Conservation (phyloP, 2,888 invertebrate genomes). For the Hydroisotoma schaefferi region DNA sequence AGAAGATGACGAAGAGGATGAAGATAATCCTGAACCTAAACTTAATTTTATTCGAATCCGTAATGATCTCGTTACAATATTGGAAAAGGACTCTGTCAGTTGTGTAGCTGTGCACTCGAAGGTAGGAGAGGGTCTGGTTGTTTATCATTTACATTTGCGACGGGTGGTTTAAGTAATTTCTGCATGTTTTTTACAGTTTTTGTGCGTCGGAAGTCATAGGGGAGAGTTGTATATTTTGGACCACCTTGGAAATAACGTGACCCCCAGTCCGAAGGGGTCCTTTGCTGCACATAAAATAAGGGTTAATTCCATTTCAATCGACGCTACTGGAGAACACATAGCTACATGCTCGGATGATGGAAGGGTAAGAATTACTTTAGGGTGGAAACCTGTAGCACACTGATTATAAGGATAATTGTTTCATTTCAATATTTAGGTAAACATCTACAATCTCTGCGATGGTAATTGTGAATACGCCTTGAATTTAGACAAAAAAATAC, state of each 20-base stretch:
- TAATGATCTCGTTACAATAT: slow-evolving; percentile 79
- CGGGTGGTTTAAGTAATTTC: slow-evolving; percentile 9
- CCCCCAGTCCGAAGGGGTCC: slow-evolving; percentile 34
- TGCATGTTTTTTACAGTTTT: slow-evolving; percentile 61
- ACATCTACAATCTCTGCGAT: slow-evolving; percentile 82
- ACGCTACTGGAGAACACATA: slow-evolving; percentile 87
- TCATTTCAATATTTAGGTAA: slow-evolving; percentile 62
- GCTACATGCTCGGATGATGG: slow-evolving; percentile 91
- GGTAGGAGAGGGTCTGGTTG: slow-evolving; percentile 54
- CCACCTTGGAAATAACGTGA: slow-evolving; percentile 80
- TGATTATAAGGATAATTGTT: no score
- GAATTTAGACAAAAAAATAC: slow-evolving; percentile 74
- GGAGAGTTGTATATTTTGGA: slow-evolving; percentile 86
- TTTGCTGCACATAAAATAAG: slow-evolving; percentile 63
- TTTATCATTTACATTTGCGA: not conserved
- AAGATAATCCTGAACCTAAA: slow-evolving; percentile 74
- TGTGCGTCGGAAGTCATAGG: slow-evolving; percentile 88
- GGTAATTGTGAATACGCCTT: slow-evolving; percentile 73
- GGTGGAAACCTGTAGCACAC: no score
- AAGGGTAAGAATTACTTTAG: slow-evolving; percentile 57
- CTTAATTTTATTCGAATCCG: slow-evolving; percentile 84
- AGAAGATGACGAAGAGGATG: slow-evolving; percentile 49
- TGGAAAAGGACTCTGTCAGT: slow-evolving; percentile 81
- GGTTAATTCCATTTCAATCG: slow-evolving; percentile 92
- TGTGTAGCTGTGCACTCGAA: slow-evolving; percentile 91